Base-by-base conservation (phyloP, 2,113 vertebrate species). In the Phoxinus phoxinus region DNA sequence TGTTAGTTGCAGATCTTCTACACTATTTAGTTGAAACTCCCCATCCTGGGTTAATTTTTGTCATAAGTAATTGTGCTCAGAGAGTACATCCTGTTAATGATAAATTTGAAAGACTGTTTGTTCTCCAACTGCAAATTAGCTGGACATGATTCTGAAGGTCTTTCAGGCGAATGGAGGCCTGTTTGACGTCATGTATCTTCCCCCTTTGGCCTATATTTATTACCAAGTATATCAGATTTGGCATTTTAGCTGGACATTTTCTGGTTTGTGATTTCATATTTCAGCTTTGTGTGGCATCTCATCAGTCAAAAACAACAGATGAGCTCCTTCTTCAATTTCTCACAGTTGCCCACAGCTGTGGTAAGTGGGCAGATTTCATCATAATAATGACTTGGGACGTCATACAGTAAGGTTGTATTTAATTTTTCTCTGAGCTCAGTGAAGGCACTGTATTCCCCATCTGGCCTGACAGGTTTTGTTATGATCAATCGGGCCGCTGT, bases 21-120 rank as follows among this genome's bases (percentile, higher is more conserved):
- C 21, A 67, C 7, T 61, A 53, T 74, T 41, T 15, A 27, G 67
- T 21, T 53, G 23, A 61, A 69, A 71, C 67, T n/a, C 21, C 58
- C 8, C 9, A 13, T 12, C 25, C 80, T 59, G 61, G 81, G 88
- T 86, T 89, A 46, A 89, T 81, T 37, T 86, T 89, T 84, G 27
- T 79, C 81, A 53, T 32, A 61, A 75, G 71, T 44, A 58, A 56
- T 30, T n/a, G 25, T 83, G 73, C 46, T 32, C 30, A 46, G 32
- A 79, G 51, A 44, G 67, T 48, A 48, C 83, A 75, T 83, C 81
- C 80, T 86, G 88, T 89, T 84, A 87, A 85, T 86, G 37, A 89
- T 89, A 59, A 9, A 89, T 72, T 75, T 65, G 69, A 58, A 59
- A 75, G 53, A 23, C 46, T 61, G 61, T 56, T 88, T 37, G 81